phyloP scores from a whole-genome alignment of 2,888 invertebrate genomes.

The Coleophora flavipennella region DNA sequence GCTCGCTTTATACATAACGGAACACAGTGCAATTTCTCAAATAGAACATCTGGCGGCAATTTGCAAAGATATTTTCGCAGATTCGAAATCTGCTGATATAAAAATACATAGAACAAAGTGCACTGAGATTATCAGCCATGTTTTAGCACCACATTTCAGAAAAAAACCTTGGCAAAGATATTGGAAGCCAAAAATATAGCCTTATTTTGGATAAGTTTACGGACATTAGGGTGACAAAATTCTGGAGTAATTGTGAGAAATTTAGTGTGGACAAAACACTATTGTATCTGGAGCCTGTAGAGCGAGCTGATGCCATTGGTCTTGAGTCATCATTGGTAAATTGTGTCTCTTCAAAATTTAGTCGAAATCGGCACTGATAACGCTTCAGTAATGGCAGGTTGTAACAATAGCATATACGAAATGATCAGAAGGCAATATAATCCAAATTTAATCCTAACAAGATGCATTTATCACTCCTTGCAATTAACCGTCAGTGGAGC shows the following conservation, averaged over 20 bases:
- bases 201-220: no score
- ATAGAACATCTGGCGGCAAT: conserved; percentile 6
- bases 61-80: conserved; percentile 7
- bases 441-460: conserved; percentile 7
- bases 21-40: conserved; percentile 5
- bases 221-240: conserved; percentile 3
- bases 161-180: conserved; percentile 10
- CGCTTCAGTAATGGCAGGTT: conserved; percentile 21
- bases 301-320: conserved; percentile 6
- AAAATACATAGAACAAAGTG: conserved; percentile 11
- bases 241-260: conserved; percentile 4
- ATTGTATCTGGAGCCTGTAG: conserved; percentile 5
- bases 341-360: conserved; percentile 7
- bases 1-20: conserved; percentile 6
- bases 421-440: no score
- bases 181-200: conserved; percentile 9
- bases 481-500: conserved; percentile 22
- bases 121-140: conserved; percentile 10
- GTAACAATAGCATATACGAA: conserved; percentile 18
- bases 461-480: conserved; percentile 16
- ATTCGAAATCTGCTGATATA: conserved; percentile 8
- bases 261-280: conserved; percentile 6
- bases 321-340: conserved; percentile 4
- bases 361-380: conserved; percentile 22
- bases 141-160: conserved; percentile 11